Conservation (phyloP, 2,797 vertebrate genomes). For the Chanos chanos region DNA sequence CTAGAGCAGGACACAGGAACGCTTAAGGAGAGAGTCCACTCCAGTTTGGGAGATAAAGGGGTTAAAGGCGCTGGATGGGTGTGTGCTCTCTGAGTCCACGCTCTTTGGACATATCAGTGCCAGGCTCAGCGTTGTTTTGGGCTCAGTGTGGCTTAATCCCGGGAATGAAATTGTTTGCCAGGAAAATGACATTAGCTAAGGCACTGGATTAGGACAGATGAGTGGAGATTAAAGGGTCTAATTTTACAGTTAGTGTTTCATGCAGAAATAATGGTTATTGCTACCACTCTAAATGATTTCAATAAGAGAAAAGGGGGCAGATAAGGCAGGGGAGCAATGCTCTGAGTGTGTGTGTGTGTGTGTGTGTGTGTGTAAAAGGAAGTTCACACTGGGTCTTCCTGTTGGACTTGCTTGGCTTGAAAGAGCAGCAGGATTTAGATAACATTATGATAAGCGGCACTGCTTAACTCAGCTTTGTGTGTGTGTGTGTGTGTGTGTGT, state of each 20-base stretch:
- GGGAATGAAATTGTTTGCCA: constrained; percentile 7
- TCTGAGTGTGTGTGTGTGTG: neutral
- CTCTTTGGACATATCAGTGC: too few species aligned
- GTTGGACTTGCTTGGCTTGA: neutral
- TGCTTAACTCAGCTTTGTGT: too few species aligned
- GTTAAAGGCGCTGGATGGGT: too few species aligned
- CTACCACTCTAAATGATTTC: neutral
- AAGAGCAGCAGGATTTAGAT: too few species aligned
- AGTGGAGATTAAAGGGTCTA: constrained; percentile 27
- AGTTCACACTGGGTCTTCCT: neutral
- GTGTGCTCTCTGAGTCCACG: too few species aligned
- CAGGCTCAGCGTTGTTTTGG: constrained; percentile 20
- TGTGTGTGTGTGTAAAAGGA: neutral
- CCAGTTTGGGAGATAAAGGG: too few species aligned
- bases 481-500: too few species aligned
- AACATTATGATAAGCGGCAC: too few species aligned
- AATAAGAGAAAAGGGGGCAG: neutral
- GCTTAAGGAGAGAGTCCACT: too few species aligned
- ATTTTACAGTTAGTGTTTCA: constrained; percentile 4
- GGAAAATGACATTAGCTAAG: constrained; percentile 21
- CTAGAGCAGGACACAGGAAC: too few species aligned
- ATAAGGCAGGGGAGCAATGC: constrained; percentile 27
- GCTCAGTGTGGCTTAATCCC: constrained; percentile 3
- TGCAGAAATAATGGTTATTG: constrained; percentile 10
- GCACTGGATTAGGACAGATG: constrained; percentile 21